Base-by-base conservation (phyloP, 2,113 vertebrate genomes). In the Cyanistes caeruleus region DNA sequence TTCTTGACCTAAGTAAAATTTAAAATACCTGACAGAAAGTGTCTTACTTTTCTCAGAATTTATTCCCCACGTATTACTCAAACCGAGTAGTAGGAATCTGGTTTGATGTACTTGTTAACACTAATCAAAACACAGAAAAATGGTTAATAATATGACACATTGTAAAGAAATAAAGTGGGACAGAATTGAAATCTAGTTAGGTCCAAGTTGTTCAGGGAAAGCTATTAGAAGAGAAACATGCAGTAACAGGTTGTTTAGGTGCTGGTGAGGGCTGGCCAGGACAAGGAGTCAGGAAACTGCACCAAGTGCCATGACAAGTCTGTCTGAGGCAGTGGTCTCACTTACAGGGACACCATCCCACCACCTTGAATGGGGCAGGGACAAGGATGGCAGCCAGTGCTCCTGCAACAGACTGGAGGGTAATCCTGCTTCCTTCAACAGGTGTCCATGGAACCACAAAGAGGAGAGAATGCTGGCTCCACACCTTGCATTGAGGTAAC, bases 301-400 rank as follows among this genome's bases (percentile, higher is more conserved):
- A 44, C 16, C 2, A 5, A 62, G n/a, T 1, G 1, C 16, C 8
- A 3, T 24, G 27, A 9, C 6, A 60, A 48, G 5, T 28, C 10
- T 82, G 15, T 6, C 7, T 1, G 9, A 75, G 60, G 13, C 22
- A 46, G 22, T 30, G 41, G 1, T 27, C 31, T 48, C 18, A 15
- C 27, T 2, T 4, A 15, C 23, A 31, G 9, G 5, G 5, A 64
- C 5, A 8, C 9, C 2, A 5, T n/a, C 24, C 43, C 25, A 46
- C 43, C 2, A 2, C 9, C 11, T 19, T 0, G 2, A 30, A 33
- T 0, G 1, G 15, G n/a, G 6, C 39, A 58, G 31, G 27, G 27
- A 25, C 1, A 2, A 24, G 28, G 15, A 15, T 17, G 28, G 60
- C n/a, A 78, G n/a, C 31, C 74, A 62, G 27, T 1, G 5, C 35